Percentiles rank a stretch among this genome's conserved stretches.
phyloP scores from a whole-genome alignment of 2,797 vertebrate genomes.

The Rhabdomys pumilio region DNA sequence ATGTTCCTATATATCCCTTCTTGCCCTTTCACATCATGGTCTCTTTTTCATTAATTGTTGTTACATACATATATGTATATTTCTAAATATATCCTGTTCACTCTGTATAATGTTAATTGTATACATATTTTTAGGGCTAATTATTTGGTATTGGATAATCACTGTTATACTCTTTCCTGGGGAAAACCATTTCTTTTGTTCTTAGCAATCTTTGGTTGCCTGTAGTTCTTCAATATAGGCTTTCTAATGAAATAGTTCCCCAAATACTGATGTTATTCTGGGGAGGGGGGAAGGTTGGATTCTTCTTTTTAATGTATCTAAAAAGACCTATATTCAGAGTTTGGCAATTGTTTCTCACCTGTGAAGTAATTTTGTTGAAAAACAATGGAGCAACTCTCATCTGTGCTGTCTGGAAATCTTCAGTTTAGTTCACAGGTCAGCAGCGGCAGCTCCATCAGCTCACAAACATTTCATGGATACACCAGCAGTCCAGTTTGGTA shows the following conservation, averaged over 20 bases:
- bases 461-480: no score
- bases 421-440: no score
- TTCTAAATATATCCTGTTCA: no score
- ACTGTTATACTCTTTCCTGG: neutral
- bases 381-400: neutral
- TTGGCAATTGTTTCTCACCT: constrained; percentile 83
- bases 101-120: neutral
- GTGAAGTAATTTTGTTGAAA: constrained; percentile 77
- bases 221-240: neutral
- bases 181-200: neutral
- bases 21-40: neutral
- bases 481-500: no score
- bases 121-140: neutral
- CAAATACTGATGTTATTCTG: constrained; percentile 54
- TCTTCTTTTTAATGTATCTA: constrained; percentile 77
- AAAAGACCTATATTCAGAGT: constrained; percentile 73
- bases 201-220: neutral
- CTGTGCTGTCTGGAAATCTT: no score
- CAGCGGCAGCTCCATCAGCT: no score
- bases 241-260: constrained; percentile 20
- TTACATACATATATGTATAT: neutral
- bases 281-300: constrained; percentile 60
- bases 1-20: neutral
- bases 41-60: neutral
- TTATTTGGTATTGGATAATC: neutral